Conservation (phyloP, 2,797 vertebrate species). For the Chanos chanos region DNA sequence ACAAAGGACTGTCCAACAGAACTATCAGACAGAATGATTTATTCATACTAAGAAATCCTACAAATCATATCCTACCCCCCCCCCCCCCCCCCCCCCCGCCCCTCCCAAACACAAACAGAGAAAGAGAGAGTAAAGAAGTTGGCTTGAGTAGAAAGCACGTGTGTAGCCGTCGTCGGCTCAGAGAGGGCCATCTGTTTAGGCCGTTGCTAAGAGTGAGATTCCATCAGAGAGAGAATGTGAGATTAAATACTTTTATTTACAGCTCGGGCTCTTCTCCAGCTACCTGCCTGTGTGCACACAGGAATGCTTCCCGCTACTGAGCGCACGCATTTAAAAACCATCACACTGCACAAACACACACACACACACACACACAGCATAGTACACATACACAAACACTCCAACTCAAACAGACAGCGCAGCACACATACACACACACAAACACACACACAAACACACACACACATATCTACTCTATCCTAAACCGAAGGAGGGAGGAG, state of each 20-base stretch:
- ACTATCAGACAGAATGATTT: too few relatives aligned
- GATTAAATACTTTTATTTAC: slow-evolving; percentile 73
- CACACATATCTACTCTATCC: too few relatives aligned
- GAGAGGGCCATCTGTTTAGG: slow-evolving; percentile 36
- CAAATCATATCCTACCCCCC: background rate
- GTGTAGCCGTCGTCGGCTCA: slow-evolving; percentile 20
- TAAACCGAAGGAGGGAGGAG: too few relatives aligned
- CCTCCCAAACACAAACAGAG: too few relatives aligned
- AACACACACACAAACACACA: too few relatives aligned
- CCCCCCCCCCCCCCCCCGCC: background rate
- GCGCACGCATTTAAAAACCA: slow-evolving; percentile 60
- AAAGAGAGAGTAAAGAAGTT: too few relatives aligned
- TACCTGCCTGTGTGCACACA: slow-evolving; percentile 57
- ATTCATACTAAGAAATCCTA: too few relatives aligned
- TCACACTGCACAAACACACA: slow-evolving; percentile 52
- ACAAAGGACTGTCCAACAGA: too few relatives aligned
- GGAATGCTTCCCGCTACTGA: slow-evolving; percentile 45
- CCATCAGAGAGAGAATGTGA: slow-evolving; percentile 49
- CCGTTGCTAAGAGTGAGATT: slow-evolving; percentile 18
- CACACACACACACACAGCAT: slow-evolving; percentile 7
- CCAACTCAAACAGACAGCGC: background rate
- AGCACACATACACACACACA: too few relatives aligned
- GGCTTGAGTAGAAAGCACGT: slow-evolving; percentile 30
- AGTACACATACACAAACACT: background rate
- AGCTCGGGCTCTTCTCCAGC: slow-evolving; percentile 62